These are phyloP conservation scores for Euphonia xanthogaster DNA, from an alignment of 2,797 vertebrate genomes.

Conservation along the genomic window DNA sequence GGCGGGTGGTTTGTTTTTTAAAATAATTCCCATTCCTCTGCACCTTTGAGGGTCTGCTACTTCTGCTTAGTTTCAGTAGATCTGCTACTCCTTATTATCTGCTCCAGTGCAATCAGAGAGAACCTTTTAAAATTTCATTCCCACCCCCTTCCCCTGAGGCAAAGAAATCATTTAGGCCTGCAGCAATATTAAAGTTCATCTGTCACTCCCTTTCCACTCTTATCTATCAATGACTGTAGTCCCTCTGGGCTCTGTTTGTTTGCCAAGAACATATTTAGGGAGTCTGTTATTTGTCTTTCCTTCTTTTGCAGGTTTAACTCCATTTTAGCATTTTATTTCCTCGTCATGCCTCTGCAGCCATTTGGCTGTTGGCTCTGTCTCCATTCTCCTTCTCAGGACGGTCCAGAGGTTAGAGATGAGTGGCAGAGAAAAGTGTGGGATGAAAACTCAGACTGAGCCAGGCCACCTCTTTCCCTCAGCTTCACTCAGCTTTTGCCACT, in stretches of 20 bases:
- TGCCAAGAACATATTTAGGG: slow-evolving; percentile 56
- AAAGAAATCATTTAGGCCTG: slow-evolving; percentile 66
- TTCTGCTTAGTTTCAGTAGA: slow-evolving; percentile 37
- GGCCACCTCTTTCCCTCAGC: fast-evolving
- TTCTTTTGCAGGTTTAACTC: slow-evolving; percentile 20
- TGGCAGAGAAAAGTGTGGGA: not conserved
- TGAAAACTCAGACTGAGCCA: not conserved
- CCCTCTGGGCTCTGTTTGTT: slow-evolving; percentile 55
- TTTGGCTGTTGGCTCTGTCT: not conserved
- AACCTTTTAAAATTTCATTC: slow-evolving; percentile 60
- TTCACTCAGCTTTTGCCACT: not conserved
- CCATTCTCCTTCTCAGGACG: not conserved
- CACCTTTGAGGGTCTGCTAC: not conserved
- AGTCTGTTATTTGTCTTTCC: slow-evolving; percentile 55
- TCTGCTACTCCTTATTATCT: slow-evolving; percentile 56
- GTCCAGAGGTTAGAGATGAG: not conserved
- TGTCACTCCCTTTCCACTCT: slow-evolving; percentile 61
- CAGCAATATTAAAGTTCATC: slow-evolving; percentile 71
- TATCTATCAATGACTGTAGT: slow-evolving; percentile 57
- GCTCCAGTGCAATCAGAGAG: slow-evolving; percentile 50
- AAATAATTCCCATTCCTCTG: not conserved
- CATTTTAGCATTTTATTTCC: not conserved
- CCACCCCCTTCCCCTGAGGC: slow-evolving; percentile 44
- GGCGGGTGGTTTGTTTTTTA: not conserved
- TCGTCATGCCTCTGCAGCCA: not conserved